phyloP scores from a whole-genome alignment of 2,113 vertebrate genomes.

The Siniperca knerii region DNA sequence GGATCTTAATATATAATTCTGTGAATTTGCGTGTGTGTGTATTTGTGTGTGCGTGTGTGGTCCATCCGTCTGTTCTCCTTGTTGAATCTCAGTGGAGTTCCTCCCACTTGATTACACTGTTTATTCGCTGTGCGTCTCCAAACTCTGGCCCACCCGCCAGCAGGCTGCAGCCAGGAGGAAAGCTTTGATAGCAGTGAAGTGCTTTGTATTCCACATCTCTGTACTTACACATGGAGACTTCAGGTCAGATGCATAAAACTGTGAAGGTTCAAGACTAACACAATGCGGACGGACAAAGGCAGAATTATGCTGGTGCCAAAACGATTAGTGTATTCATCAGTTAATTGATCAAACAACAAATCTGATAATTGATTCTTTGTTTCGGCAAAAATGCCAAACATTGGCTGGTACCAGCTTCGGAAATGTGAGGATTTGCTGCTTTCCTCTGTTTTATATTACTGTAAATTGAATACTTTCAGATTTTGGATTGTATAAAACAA shows the following conservation, averaged over 20 bases:
- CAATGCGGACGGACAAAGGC: not conserved
- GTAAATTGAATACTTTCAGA: not conserved
- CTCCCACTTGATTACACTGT: slow-evolving; percentile 56
- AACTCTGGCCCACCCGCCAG: slow-evolving; percentile 25
- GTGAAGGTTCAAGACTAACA: not conserved
- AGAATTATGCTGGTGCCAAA: not conserved
- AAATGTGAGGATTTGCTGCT: not conserved
- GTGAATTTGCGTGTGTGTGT: slow-evolving; percentile 11
- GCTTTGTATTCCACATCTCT: slow-evolving; percentile 17
- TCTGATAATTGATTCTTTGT: not conserved
- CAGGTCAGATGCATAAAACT: not conserved
- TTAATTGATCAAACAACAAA: not conserved
- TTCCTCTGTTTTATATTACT: not conserved
- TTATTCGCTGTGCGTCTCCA: slow-evolving; percentile 40
- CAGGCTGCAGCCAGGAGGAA: slow-evolving; percentile 30
- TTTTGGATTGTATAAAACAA: not conserved
- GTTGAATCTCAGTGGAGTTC: slow-evolving; percentile 40
- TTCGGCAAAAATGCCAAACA: not conserved
- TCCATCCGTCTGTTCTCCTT: slow-evolving; percentile 1
- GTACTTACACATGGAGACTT: not conserved
- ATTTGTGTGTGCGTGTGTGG: not conserved
- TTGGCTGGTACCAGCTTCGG: not conserved
- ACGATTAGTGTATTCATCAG: not conserved
- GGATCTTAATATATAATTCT: not conserved
- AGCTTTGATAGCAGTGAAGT: slow-evolving; percentile 11